Base-by-base conservation (phyloP, 2,888 invertebrate genomes). In the Thymelicus lineola region DNA sequence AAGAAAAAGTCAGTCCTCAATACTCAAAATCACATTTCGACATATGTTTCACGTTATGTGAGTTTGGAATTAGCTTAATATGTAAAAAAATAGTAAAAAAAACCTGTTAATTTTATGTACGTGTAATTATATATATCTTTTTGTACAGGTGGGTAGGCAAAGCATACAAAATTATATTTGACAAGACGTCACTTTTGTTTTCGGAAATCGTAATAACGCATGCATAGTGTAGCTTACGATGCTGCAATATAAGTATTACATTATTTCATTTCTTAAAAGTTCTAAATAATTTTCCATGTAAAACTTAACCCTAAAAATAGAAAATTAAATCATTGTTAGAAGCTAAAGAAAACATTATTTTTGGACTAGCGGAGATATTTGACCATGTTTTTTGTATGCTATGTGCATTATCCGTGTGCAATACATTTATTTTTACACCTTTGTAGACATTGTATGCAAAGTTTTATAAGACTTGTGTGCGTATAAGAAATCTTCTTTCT, bases 1-100 rank as follows among this genome's bases (percentile, higher is more conserved):
- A 48, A 36, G 72, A 80, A 82, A 85, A 88, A 86, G 82, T 87
- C 86, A 82, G 80, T 84, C 83, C 87, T 84, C 85, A 75, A 75
- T 4, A 69, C 35, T 76, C 87, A 85, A 86, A 88, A 83, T 87
- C 90, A 89, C 91, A 90, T 89, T 85, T 79, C 78, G 82, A 87
- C 79, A 91, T 92, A 89, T 91, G 91, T 92, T 92, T 88, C 83
- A 81, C 80, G 82, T 85, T 82, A 83, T 92, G 91, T 91, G 91
- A 87, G 75, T 88, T 90, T 87, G 85, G 75, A 74, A 61, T 63
- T 71, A 71, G 74, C 45, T 71, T 66, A 78, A 79, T 76, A 53
- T 65, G 70, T 70, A 65, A 64, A 60, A n/a, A 69, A 64, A 63
- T 68, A 68, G 55, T 62, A 28, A 42, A 67, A 67, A 66, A 28